Conservation (phyloP, 2,888 invertebrate species). For the Hedychridium roseum region DNA sequence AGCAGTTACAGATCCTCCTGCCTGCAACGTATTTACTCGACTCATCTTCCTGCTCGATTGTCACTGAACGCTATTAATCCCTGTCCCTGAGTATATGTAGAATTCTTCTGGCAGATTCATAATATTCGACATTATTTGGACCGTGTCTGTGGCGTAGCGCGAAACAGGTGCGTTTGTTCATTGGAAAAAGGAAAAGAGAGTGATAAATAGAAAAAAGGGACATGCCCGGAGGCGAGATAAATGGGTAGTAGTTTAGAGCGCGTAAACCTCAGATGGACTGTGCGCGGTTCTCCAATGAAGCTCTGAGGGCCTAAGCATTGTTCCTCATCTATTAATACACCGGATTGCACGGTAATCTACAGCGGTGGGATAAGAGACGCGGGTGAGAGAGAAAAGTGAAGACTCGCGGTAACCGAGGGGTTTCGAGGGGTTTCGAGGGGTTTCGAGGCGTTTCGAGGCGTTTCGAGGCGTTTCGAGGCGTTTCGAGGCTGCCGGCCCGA, state of each 20-base stretch:
- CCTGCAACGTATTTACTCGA: too few species aligned
- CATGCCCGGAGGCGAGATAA: background rate
- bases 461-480: conserved; percentile 47
- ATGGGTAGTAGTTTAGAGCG: too few species aligned
- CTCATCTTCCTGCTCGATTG: too few species aligned
- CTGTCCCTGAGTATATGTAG: too few species aligned
- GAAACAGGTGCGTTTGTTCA: too few species aligned
- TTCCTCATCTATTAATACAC: conserved; percentile 60
- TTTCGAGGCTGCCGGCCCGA: conserved; percentile 43
- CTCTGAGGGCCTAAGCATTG: conserved; percentile 58
- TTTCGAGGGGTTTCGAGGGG: too few species aligned
- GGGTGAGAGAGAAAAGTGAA: conserved; percentile 8
- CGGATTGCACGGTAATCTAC: conserved; percentile 58
- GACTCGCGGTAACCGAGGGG: conserved; percentile 11
- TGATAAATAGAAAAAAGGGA: background rate
- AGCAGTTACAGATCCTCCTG: conserved; percentile 38
- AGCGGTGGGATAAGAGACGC: conserved; percentile 18
- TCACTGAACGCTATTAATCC: too few species aligned
- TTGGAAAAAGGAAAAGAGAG: conserved; percentile 1
- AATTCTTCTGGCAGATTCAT: too few species aligned
- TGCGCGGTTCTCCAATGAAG: conserved; percentile 35
- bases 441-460: too few species aligned
- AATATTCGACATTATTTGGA: too few species aligned
- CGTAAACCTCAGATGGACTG: too few species aligned
- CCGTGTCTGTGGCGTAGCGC: too few species aligned